These are phyloP conservation scores for Gymnodraco acuticeps DNA, from an alignment of 2,797 vertebrate genomes.

Conservation along the genomic window DNA sequence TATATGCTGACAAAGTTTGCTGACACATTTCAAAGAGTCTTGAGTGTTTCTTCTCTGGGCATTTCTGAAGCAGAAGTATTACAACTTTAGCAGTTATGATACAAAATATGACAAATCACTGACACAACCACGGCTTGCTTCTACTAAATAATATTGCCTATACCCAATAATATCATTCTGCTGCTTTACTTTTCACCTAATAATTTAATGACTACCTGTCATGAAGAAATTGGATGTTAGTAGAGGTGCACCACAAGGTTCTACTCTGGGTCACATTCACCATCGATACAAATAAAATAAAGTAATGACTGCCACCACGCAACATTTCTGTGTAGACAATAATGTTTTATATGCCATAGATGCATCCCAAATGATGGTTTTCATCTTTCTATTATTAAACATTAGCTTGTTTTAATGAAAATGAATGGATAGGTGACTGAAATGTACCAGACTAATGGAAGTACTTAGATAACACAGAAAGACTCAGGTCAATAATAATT, in stretches of 20 bases:
- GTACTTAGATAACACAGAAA: neutral
- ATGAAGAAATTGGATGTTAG: neutral
- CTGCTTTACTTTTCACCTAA: neutral
- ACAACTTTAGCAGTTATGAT: too few species aligned
- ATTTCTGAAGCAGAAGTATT: too few species aligned
- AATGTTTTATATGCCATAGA: neutral
- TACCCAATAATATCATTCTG: neutral
- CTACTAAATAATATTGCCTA: too few species aligned
- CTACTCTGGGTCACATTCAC: neutral
- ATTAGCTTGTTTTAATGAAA: neutral
- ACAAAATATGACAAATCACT: too few species aligned
- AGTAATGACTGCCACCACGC: neutral
- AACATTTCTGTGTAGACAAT: neutral
- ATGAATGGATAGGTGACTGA: neutral
- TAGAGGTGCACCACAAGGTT: neutral
- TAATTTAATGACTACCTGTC: too few species aligned
- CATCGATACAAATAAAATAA: neutral
- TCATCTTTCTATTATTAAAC: neutral
- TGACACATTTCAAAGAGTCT: too few species aligned
- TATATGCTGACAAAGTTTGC: too few species aligned
- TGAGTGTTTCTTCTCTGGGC: too few species aligned
- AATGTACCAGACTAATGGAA: neutral
- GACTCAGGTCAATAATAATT: neutral
- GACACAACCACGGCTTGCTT: too few species aligned
- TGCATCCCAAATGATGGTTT: neutral